These are phyloP conservation scores for Lacerta agilis DNA, from an alignment of 2,797 vertebrate genomes.

Conservation along the genomic window DNA sequence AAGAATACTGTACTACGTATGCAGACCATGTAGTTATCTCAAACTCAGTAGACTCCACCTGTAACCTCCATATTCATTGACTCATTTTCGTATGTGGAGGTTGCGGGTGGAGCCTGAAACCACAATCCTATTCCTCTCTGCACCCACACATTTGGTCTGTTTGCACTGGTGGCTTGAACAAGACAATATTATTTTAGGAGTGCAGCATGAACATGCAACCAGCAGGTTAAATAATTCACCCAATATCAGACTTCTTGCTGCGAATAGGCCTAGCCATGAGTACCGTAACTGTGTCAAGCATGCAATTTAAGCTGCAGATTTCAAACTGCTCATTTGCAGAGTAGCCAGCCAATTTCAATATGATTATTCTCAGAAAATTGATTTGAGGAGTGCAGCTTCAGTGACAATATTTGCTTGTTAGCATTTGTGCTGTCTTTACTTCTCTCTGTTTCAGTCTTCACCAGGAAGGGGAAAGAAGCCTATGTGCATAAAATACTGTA, in stretches of 20 bases:
- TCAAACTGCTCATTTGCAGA: neutral
- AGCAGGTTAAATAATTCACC: neutral
- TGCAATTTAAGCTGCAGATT: neutral
- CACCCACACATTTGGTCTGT: neutral
- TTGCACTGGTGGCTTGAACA: neutral
- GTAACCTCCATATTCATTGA: neutral
- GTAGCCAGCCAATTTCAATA: too few species aligned
- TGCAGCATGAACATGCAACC: neutral
- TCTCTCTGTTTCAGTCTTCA: slow-evolving; percentile 8
- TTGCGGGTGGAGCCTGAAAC: neutral
- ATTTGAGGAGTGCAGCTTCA: neutral
- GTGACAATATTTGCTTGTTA: neutral
- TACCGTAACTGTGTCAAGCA: neutral
- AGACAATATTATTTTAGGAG: neutral
- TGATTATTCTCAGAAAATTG: neutral
- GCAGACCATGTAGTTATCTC: neutral
- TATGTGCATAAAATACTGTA: neutral
- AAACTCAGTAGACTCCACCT: neutral
- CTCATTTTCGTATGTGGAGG: neutral
- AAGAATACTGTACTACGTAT: neutral
- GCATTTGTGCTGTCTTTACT: neutral
- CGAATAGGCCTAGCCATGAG: neutral
- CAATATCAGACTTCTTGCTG: neutral
- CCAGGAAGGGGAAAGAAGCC: neutral
- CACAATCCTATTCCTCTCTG: neutral